These are phyloP conservation scores for Sinocyclocheilus anshuiensis DNA, from an alignment of 2,113 vertebrate species.

Conservation along the genomic window DNA sequence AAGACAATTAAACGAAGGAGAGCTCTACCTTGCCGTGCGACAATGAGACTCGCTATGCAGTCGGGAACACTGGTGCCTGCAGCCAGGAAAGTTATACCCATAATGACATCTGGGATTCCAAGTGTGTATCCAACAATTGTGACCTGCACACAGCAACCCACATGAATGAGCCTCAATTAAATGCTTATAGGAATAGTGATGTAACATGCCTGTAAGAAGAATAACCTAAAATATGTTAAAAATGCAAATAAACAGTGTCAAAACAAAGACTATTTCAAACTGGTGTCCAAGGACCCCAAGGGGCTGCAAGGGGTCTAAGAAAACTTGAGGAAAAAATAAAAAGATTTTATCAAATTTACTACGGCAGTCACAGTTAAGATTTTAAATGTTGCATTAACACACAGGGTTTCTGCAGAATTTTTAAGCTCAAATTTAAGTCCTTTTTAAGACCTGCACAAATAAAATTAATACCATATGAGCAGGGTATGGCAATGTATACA, in stretches of 20 bases:
- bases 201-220: background rate
- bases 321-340: too few species aligned
- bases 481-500: too few species aligned
- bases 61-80: conserved; percentile 90
- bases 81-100: conserved; percentile 91
- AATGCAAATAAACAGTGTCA: background rate
- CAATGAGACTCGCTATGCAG: conserved; percentile 90
- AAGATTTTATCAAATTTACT: too few species aligned
- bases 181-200: background rate
- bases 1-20: background rate
- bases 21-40: conserved; percentile 84
- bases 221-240: background rate
- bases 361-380: too few species aligned
- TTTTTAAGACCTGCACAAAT: too few species aligned
- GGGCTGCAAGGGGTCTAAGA: background rate
- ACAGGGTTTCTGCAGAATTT: too few species aligned
- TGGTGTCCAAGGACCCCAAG: background rate
- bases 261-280: background rate
- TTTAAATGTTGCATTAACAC: too few species aligned
- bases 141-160: conserved; percentile 72
- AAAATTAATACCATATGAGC: too few species aligned
- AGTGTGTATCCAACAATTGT: conserved; percentile 88
- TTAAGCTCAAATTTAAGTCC: too few species aligned
- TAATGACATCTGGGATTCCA: conserved; percentile 89
- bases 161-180: background rate